phyloP scores from a whole-genome alignment of 1,140 invertebrate species.

The Caenorhabditis tropicalis region DNA sequence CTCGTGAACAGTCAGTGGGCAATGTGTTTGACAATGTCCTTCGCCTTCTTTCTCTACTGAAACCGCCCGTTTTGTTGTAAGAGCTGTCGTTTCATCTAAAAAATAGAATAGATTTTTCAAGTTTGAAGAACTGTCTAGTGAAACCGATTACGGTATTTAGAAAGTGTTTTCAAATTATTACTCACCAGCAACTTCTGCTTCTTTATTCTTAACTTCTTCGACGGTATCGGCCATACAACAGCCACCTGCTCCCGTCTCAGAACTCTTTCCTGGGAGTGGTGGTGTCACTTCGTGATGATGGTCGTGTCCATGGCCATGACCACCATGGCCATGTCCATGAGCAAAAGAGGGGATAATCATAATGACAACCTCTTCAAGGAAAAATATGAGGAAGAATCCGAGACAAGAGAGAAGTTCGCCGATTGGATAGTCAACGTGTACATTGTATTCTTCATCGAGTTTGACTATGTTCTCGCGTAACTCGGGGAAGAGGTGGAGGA shows the following conservation, averaged over 20 bases:
- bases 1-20: constrained; percentile 52
- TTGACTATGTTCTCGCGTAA: constrained; percentile 72
- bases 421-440: constrained; percentile 75
- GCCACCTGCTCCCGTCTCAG: background rate
- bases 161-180: background rate
- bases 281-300: constrained; percentile 10
- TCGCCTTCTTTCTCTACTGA: constrained; percentile 24
- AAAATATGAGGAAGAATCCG: constrained; percentile 85
- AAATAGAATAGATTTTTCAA: background rate
- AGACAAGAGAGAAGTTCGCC: constrained; percentile 79
- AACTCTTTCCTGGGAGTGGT: background rate
- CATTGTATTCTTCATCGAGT: constrained; percentile 47
- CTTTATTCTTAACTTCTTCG: background rate
- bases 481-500: constrained; percentile 85
- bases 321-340: constrained; percentile 64
- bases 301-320: constrained; percentile 14
- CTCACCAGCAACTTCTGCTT: background rate
- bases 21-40: constrained; percentile 55
- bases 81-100: background rate
- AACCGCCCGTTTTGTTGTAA: background rate
- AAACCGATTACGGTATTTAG: background rate
- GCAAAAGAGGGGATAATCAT: constrained; percentile 65
- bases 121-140: background rate
- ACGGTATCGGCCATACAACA: constrained; percentile 1
- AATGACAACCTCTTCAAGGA: constrained; percentile 81